These are phyloP conservation scores for Heliconius sara DNA, from an alignment of 2,888 invertebrate genomes.

Conservation along the genomic window DNA sequence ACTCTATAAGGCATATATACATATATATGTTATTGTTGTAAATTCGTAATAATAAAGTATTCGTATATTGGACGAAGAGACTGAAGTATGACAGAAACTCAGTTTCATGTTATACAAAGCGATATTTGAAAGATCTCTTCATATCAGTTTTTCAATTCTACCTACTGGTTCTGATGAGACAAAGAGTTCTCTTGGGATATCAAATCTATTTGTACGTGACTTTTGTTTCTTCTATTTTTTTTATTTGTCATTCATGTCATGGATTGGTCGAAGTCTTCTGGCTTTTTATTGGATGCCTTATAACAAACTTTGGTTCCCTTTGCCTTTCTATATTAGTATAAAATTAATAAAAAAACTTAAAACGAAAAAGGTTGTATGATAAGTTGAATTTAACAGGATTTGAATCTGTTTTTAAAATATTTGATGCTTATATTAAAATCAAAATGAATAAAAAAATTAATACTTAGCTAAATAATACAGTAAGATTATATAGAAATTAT, in stretches of 20 bases:
- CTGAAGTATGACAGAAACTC: not conserved
- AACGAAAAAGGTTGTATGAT: not conserved
- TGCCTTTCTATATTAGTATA: not conserved
- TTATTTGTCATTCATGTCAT: conserved; percentile 13
- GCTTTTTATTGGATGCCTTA: conserved; percentile 6
- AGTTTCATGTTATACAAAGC: not conserved
- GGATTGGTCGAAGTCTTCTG: conserved; percentile 9
- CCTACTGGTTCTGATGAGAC: conserved; percentile 7
- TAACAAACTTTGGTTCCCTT: not conserved
- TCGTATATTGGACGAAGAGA: too few relatives aligned
- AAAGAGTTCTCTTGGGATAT: not conserved
- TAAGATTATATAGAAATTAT: too few relatives aligned
- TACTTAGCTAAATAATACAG: too few relatives aligned
- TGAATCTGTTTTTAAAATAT: too few relatives aligned
- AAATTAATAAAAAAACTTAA: not conserved
- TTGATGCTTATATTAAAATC: too few relatives aligned
- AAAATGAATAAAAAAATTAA: too few relatives aligned
- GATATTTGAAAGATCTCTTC: not conserved
- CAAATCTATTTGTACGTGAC: not conserved
- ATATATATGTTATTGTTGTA: too few relatives aligned
- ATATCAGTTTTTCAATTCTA: not conserved
- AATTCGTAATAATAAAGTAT: too few relatives aligned
- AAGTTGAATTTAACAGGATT: too few relatives aligned
- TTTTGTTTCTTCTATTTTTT: conserved; percentile 13
- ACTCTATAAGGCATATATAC: too few relatives aligned